Conservation (phyloP, 2,113 vertebrate species). For the Bubo scandiacus region DNA sequence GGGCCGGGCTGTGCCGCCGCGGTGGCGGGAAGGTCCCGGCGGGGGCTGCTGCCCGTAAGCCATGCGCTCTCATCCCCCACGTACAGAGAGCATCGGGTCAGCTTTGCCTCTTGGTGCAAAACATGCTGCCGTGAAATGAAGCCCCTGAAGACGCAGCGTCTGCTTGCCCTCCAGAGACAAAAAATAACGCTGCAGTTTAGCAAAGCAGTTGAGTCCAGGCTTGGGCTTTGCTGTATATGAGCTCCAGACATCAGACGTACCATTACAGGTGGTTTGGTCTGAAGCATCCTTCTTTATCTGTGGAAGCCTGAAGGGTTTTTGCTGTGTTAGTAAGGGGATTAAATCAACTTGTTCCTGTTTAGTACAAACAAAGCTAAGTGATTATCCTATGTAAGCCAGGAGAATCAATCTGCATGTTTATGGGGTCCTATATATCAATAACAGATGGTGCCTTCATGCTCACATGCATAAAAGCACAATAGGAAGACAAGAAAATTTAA, state of each 20-base stretch:
- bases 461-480: not conserved
- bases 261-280: not conserved
- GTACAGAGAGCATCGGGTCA: not conserved
- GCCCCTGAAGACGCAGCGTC: fast-evolving
- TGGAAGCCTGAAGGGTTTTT: not conserved
- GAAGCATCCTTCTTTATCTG: not conserved
- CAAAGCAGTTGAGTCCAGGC: not conserved
- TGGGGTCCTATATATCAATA: not conserved
- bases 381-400: not conserved
- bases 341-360: not conserved
- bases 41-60: not conserved
- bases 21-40: not conserved
- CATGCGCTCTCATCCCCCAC: fast-evolving
- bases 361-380: not conserved
- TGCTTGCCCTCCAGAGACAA: not conserved
- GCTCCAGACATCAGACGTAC: not conserved
- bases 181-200: not conserved
- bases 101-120: not conserved
- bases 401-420: not conserved
- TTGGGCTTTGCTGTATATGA: too few relatives aligned
- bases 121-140: fast-evolving
- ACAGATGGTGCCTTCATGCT: not conserved
- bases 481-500: not conserved
- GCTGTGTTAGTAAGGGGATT: not conserved
- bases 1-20: not conserved